Conservation (phyloP, 2,113 vertebrate genomes). For the Probosciger aterrimus region DNA sequence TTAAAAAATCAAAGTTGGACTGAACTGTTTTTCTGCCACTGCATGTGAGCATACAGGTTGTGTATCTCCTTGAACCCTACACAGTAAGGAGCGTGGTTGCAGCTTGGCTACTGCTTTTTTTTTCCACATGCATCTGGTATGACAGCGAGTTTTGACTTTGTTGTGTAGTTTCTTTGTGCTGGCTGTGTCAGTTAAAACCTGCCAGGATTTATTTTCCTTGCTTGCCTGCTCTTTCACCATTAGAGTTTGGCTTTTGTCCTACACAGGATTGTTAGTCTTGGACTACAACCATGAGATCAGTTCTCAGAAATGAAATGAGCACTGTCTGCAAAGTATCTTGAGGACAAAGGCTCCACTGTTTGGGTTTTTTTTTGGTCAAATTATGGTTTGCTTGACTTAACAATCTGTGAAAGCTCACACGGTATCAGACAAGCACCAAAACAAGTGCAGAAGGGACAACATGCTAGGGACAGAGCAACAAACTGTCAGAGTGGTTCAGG, state of each 20-base stretch:
- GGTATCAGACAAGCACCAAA: neutral
- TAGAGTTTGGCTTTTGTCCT: neutral
- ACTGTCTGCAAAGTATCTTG: neutral
- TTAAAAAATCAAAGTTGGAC: neutral
- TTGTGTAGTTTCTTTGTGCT: neutral
- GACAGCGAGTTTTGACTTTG: neutral
- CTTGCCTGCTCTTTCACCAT: neutral
- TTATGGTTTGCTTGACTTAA: neutral
- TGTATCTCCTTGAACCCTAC: accelerated
- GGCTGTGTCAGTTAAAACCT: neutral
- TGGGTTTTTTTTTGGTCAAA: neutral
- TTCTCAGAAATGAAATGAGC: neutral
- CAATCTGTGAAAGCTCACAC: neutral
- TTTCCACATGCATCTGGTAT: neutral
- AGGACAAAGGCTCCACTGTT: neutral
- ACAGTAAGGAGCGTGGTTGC: neutral
- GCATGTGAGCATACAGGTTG: accelerated
- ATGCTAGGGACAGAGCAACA: neutral
- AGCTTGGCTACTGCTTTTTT: neutral
- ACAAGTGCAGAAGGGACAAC: neutral
- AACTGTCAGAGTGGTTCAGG: neutral
- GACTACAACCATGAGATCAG: neutral
- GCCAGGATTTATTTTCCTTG: neutral
- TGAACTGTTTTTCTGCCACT: neutral
- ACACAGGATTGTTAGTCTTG: neutral